Conservation (phyloP, 2,888 invertebrate genomes). For the Acleris literana region DNA sequence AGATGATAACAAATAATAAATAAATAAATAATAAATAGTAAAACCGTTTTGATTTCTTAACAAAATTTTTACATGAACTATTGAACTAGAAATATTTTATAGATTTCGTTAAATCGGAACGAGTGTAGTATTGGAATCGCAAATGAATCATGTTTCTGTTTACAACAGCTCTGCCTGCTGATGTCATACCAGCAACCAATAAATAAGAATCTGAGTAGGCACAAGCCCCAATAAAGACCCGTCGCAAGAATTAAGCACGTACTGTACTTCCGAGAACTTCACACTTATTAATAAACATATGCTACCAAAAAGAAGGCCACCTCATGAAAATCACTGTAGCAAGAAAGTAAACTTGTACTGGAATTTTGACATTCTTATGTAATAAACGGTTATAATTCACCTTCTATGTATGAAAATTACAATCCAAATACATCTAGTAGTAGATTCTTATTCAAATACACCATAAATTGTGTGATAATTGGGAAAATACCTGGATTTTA, state of each 20-base stretch:
- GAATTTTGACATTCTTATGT: slow-evolving; percentile 64
- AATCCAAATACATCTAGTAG: slow-evolving; percentile 2
- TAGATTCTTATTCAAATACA: background rate
- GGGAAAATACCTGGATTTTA: slow-evolving; percentile 78
- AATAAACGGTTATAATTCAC: slow-evolving; percentile 57
- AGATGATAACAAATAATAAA: slow-evolving; percentile 20
- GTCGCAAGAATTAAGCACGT: slow-evolving; percentile 46
- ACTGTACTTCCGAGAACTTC: slow-evolving; percentile 54
- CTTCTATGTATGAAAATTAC: slow-evolving; percentile 24
- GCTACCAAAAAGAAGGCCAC: slow-evolving; percentile 47
- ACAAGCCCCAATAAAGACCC: slow-evolving; percentile 45
- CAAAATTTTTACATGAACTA: background rate
- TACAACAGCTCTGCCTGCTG: slow-evolving; percentile 70
- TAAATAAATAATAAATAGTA: slow-evolving; percentile 26
- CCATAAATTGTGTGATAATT: slow-evolving; percentile 18
- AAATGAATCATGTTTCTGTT: slow-evolving; percentile 70
- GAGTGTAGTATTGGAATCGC: slow-evolving; percentile 14
- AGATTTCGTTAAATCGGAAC: slow-evolving; percentile 12
- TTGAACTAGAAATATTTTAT: background rate
- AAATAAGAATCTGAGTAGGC: slow-evolving; percentile 50
- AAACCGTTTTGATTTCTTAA: background rate
- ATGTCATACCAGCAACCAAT: slow-evolving; percentile 67
- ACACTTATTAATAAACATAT: slow-evolving; percentile 50
- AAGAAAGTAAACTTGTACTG: slow-evolving; percentile 27
- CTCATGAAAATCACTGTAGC: slow-evolving; percentile 29